Conservation (phyloP, 2,113 vertebrate genomes). For the Monopterus albus region DNA sequence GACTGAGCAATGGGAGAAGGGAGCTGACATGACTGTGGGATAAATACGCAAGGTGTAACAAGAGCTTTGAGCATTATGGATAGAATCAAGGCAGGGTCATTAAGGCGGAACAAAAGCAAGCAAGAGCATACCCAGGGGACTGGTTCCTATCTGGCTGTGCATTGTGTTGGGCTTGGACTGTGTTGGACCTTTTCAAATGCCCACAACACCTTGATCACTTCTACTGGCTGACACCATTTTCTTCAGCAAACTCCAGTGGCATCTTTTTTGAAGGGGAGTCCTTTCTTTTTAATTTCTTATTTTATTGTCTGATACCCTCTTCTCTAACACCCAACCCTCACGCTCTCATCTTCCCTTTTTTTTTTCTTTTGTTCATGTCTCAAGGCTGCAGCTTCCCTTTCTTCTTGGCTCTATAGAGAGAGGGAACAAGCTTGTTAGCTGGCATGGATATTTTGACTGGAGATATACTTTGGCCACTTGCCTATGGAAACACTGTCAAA, state of each 20-base stretch:
- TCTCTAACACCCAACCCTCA: constrained; percentile 38
- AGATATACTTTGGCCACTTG: constrained; percentile 96
- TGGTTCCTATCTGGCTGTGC: constrained; percentile 71
- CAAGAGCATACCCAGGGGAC: constrained; percentile 66
- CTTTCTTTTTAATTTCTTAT: constrained; percentile 1
- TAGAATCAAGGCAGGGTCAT: constrained; percentile 84
- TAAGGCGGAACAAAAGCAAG: constrained; percentile 82
- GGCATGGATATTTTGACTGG: constrained; percentile 96
- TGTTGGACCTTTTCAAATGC: constrained; percentile 39
- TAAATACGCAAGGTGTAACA: constrained; percentile 86
- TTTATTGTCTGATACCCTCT: neutral
- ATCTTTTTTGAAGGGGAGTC: constrained; percentile 19
- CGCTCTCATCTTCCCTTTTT: constrained; percentile 63
- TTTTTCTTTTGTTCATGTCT: constrained; percentile 86
- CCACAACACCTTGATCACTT: constrained; percentile 90
- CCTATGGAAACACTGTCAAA: constrained; percentile 98
- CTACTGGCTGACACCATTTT: constrained; percentile 84
- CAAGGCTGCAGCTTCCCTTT: constrained; percentile 89
- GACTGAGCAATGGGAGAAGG: constrained; percentile 70
- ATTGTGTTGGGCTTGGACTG: constrained; percentile 54
- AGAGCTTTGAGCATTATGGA: constrained; percentile 67
- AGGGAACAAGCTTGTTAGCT: constrained; percentile 98
- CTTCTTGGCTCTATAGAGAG: constrained; percentile 88
- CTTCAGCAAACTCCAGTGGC: constrained; percentile 89
- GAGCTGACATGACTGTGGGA: constrained; percentile 72